Base-by-base conservation (phyloP, 1,140 invertebrate species). In the Halotydeus destructor region DNA sequence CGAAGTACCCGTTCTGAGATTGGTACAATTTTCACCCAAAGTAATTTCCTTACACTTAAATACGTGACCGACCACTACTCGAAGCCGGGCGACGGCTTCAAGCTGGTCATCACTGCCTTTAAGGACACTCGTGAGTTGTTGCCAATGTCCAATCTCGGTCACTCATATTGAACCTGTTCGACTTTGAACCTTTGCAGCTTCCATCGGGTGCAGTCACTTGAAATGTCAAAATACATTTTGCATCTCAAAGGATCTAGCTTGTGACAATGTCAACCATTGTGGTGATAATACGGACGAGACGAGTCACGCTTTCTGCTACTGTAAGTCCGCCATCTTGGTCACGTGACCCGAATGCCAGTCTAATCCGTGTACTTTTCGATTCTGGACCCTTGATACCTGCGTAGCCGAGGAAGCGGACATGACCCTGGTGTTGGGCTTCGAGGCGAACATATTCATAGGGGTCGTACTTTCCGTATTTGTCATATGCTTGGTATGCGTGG, bases 21-120 rank as follows among this genome's bases (percentile, higher is more conserved):
- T 38, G 78, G 78, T 43, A 73, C 76, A 42, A 76, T 89, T 59
- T 80, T 80, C 63, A 88, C 81, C 25, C 70, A 78, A 50, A 83
- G 78, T 55, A 86, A 86, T 67, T 85, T 81, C 62, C 78, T 91
- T 46, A 89, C 84, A 19, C 69, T 89, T 47, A 84, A 82, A 61
- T 89, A 88, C 67, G 76, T 82, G 54, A 88, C 83, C 28, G 84
- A 91, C 64, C 71, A 69, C 53, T 88, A 81, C 78, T 83, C 81
- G 38, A 83, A 80, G 39, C 74, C 80, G 57, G 69, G 73, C 49
- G 85, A 86, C 62, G 82, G 83, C 45, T 91, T 89, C 67, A 78
- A 76, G 52, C 71, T 91, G 47, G 75, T 89, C 60, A 85, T 89
- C 64, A 89, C 83, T 33, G 80, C 83, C 48, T 78, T 86, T 55